phyloP scores from a whole-genome alignment of 2,797 vertebrate genomes.

The Odontamblyopus rebecca region DNA sequence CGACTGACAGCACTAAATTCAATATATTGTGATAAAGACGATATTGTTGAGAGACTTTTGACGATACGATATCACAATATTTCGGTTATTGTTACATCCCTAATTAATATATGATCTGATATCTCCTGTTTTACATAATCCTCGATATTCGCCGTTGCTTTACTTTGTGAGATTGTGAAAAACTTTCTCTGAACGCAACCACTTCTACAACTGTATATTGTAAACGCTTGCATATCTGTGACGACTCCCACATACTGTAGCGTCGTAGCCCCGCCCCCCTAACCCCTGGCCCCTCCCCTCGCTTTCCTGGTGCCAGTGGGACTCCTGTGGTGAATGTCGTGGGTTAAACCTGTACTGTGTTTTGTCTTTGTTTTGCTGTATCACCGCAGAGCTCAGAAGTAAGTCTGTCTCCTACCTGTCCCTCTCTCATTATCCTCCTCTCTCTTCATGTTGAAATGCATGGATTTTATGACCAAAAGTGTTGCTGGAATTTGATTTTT shows the following conservation, averaged over 20 bases:
- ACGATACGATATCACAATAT: too few species aligned
- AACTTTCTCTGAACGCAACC: neutral
- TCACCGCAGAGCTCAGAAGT: slow-evolving; percentile 96
- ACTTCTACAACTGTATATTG: slow-evolving; percentile 21
- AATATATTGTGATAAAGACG: too few species aligned
- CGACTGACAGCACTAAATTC: too few species aligned
- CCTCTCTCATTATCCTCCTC: slow-evolving; percentile 59
- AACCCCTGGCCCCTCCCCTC: slow-evolving; percentile 51
- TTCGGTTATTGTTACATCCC: too few species aligned
- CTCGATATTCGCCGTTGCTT: neutral
- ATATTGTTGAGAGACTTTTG: too few species aligned
- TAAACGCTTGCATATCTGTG: slow-evolving; percentile 40
- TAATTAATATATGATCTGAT: too few species aligned
- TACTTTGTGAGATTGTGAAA: neutral
- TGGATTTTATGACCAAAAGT: slow-evolving; percentile 66
- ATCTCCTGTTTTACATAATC: too few species aligned
- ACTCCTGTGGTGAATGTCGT: slow-evolving; percentile 79
- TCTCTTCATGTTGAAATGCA: slow-evolving; percentile 76
- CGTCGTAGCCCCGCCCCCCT: slow-evolving; percentile 54
- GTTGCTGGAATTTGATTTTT: slow-evolving; percentile 64
- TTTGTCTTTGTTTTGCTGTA: slow-evolving; percentile 88
- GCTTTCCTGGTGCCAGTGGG: slow-evolving; percentile 55
- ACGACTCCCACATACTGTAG: slow-evolving; percentile 43
- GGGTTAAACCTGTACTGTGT: slow-evolving; percentile 85
- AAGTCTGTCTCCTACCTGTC: slow-evolving; percentile 82